These are phyloP conservation scores for Melanerpes formicivorus DNA, from an alignment of 2,113 vertebrate genomes.

Conservation along the genomic window DNA sequence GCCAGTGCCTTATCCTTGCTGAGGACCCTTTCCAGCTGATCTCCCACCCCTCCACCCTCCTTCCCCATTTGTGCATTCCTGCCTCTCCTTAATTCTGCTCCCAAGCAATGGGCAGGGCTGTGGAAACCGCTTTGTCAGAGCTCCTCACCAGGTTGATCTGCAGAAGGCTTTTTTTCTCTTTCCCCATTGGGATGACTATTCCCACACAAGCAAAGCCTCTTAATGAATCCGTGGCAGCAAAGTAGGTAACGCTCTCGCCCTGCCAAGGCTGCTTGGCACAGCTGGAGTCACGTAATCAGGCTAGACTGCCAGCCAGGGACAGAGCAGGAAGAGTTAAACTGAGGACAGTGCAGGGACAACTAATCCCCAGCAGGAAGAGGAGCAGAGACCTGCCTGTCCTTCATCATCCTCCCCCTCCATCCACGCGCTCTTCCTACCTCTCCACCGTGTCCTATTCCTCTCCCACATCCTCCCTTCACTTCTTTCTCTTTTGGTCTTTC, in stretches of 20 bases:
- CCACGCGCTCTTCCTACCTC: neutral
- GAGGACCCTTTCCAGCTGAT: neutral
- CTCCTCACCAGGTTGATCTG: conserved; percentile 34
- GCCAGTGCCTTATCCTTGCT: neutral
- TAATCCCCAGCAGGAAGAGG: conserved; percentile 45
- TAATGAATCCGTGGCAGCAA: conserved; percentile 73
- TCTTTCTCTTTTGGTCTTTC: neutral
- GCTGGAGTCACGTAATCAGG: conserved; percentile 66
- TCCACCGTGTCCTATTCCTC: neutral
- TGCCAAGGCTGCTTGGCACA: conserved; percentile 73
- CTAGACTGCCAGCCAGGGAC: conserved; percentile 14
- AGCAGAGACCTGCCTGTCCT: conserved; percentile 26
- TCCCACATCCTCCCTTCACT: neutral
- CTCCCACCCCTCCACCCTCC: neutral
- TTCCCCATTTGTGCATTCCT: neutral
- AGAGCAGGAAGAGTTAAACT: conserved; percentile 55
- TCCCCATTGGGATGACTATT: conserved; percentile 61
- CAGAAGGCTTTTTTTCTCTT: neutral
- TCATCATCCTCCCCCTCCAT: neutral
- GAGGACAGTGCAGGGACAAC: conserved; percentile 43
- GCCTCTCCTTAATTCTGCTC: neutral
- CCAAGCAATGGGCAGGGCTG: neutral
- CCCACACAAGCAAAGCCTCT: conserved; percentile 73
- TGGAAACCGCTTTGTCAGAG: conserved; percentile 53
- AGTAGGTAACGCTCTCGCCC: conserved; percentile 51